Conservation (phyloP, 2,888 invertebrate species). For the Pantelozetes paolii region DNA sequence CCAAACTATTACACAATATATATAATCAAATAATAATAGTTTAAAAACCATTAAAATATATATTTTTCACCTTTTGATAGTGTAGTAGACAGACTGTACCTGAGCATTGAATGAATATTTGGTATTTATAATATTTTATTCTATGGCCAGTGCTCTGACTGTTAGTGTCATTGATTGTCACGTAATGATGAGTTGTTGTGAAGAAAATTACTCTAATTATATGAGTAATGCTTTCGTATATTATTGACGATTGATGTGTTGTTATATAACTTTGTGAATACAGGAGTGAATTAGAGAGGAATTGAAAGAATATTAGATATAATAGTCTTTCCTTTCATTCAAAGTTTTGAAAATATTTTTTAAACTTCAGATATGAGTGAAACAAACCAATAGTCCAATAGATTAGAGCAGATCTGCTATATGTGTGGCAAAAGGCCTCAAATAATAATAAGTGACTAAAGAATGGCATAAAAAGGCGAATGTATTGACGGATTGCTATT, state of each 20-base stretch:
- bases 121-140: not conserved
- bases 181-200: slow-evolving; percentile 11
- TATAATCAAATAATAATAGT: too few species aligned
- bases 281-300: not conserved
- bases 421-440: slow-evolving; percentile 12
- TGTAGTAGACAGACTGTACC: too few species aligned
- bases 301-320: not conserved
- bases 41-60: too few species aligned
- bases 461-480: not conserved
- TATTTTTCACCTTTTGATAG: too few species aligned
- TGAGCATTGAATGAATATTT: too few species aligned
- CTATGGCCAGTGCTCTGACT: not conserved
- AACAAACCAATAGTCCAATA: not conserved
- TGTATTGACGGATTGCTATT: slow-evolving; percentile 25
- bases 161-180: not conserved
- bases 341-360: not conserved
- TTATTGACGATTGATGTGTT: slow-evolving; percentile 24
- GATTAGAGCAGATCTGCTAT: not conserved
- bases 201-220: slow-evolving; percentile 31
- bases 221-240: slow-evolving; percentile 15
- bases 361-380: too few species aligned
- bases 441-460: not conserved
- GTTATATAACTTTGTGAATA: slow-evolving; percentile 12
- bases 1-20: too few species aligned
- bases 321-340: not conserved